Percentiles rank a stretch among this genome's conserved stretches.
Evolutionary conservation across 1,140 invertebrate genomes (phyloP).

Genomic region (Pseudomyrmex sp.): DNA sequence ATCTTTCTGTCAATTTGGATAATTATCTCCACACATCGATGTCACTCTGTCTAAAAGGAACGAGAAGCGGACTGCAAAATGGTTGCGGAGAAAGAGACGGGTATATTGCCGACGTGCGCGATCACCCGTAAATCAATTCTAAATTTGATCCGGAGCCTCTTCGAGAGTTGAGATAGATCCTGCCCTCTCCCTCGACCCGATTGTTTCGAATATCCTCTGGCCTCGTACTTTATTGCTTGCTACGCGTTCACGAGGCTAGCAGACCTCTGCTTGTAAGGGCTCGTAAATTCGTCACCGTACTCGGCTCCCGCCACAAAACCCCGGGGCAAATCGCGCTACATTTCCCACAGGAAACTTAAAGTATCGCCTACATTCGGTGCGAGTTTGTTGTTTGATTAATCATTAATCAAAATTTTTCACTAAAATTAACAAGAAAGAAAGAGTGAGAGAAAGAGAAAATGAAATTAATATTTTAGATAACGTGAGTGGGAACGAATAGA

Average conservation of each 20-base stretch:
- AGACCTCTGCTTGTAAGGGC: slow-evolving; percentile 72
- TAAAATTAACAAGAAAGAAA: neutral
- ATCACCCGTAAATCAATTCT: slow-evolving; percentile 74
- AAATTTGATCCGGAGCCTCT: slow-evolving; percentile 68
- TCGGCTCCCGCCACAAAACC: slow-evolving; percentile 74
- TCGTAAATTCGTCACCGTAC: slow-evolving; percentile 80
- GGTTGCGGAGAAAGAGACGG: neutral
- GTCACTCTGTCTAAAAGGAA: slow-evolving; percentile 26
- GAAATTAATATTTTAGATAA: too few species aligned
- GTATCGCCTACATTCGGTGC: slow-evolving; percentile 54
- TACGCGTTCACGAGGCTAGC: slow-evolving; percentile 54
- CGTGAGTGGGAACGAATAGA: too few species aligned
- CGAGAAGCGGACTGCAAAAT: neutral
- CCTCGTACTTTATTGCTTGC: slow-evolving; percentile 72
- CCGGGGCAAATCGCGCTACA: slow-evolving; percentile 54
- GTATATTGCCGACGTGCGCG: slow-evolving; percentile 3
- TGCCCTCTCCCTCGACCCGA: slow-evolving; percentile 58
- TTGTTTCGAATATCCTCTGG: slow-evolving; percentile 74
- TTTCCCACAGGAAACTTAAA: slow-evolving; percentile 66
- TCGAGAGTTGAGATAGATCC: slow-evolving; percentile 60
- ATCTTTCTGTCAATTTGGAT: too few species aligned
- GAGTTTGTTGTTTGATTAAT: slow-evolving; percentile 40
- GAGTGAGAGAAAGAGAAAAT: neutral
- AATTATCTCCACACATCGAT: too few species aligned
- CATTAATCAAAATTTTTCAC: neutral